These are phyloP conservation scores for Tiaroga cobitis DNA, from an alignment of 2,797 vertebrate species.

Conservation along the genomic window DNA sequence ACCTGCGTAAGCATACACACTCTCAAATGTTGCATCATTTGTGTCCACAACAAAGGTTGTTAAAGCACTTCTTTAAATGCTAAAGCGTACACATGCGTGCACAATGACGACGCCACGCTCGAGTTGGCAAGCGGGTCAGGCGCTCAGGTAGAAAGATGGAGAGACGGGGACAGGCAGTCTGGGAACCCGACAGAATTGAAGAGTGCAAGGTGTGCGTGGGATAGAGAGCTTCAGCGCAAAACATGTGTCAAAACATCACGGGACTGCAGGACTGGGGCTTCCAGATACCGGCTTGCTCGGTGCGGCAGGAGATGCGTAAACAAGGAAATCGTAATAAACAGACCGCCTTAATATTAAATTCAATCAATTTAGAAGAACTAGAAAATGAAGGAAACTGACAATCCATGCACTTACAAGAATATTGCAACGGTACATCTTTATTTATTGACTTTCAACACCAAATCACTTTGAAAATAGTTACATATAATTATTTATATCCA, in stretches of 20 bases:
- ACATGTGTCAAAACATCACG: slow-evolving; percentile 42
- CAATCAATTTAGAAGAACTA: slow-evolving; percentile 65
- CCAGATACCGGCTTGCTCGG: slow-evolving; percentile 31
- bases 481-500: not conserved
- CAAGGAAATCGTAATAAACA: slow-evolving; percentile 59
- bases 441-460: not conserved
- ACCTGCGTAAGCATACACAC: slow-evolving; percentile 80
- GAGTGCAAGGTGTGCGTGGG: slow-evolving; percentile 49
- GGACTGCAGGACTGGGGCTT: slow-evolving; percentile 45
- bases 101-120: slow-evolving; percentile 81
- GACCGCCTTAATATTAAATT: slow-evolving; percentile 49
- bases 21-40: slow-evolving; percentile 82
- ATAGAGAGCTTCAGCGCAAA: slow-evolving; percentile 51
- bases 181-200: slow-evolving; percentile 54
- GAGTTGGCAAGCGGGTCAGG: slow-evolving; percentile 81
- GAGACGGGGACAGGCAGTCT: slow-evolving; percentile 39
- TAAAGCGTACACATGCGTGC: slow-evolving; percentile 72
- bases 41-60: slow-evolving; percentile 70
- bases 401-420: slow-evolving; percentile 42
- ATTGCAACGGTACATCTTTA: slow-evolving; percentile 46
- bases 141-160: slow-evolving; percentile 46
- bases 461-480: slow-evolving; percentile 2
- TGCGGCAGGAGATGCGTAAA: slow-evolving; percentile 40
- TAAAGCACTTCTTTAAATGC: slow-evolving; percentile 77
- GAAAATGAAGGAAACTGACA: slow-evolving; percentile 70